Evolutionary conservation across 2,797 vertebrate species (phyloP), one percentile per base, ranked within the genome.

Genomic region (Chiloscyllium punctatum): DNA sequence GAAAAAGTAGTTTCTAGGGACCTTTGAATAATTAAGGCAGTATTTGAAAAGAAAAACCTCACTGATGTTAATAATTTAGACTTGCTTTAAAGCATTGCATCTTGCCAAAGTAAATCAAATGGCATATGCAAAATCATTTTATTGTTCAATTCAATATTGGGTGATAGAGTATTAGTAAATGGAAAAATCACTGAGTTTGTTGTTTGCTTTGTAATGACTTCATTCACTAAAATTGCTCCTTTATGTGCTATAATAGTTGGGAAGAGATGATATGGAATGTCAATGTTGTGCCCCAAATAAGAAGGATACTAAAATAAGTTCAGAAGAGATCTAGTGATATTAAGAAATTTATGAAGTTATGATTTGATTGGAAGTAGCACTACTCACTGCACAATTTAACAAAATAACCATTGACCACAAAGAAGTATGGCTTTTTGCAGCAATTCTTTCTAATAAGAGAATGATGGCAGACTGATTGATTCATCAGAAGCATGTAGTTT

Each of bases 231-330:
- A 92, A 92, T 92, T 92, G 66, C 66, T 92, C 62, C 42, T 69
- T 68, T 62, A 23, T 92, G 90, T 92, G 8, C n/a, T 69, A 21
- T 42, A 69, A 42, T 42, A 7, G 7, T n/a, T 92, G 90, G 66
- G n/a, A 92, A 92, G 66, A 92, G 21, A n/a, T n/a, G 90, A 92
- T 92, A 92, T 69, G 66, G 66, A 69, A 92, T 92, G 90, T 69
- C 62, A 57, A 33, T 90, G 87, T 53, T 62, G 11, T 62, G 87
- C 87, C 90, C 90, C 57, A 92, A 42, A 42, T 37, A 42, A 92
- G n/a, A 68, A 69, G 62, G 5, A 25, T 42, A 92, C 25, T 69
- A 69, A 42, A 42, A 8, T n/a, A 92, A 42, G 23, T 69, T n/a
- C 37, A 37, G 90, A 69, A 69, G 62, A 92, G 42, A 92, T 68